Evolutionary conservation across 2,797 vertebrate species (phyloP).

Genomic region (Microctenopoma steveboyesi): DNA sequence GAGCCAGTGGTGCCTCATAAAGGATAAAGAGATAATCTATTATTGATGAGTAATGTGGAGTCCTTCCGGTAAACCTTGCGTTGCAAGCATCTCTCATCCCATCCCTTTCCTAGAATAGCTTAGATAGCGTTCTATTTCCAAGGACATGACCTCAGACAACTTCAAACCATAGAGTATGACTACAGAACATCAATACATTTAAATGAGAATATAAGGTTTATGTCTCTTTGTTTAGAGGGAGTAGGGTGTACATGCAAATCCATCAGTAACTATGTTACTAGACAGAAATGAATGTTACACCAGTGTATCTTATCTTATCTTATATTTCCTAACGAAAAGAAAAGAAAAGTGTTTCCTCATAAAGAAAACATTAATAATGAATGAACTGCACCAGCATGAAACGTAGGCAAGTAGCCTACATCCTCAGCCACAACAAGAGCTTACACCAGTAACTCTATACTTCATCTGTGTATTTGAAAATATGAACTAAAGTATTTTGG

Average conservation of each 20-base stretch:
- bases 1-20: constrained; percentile 48
- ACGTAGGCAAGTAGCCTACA: constrained; percentile 58
- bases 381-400: constrained; percentile 81
- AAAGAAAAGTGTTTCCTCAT: constrained; percentile 61
- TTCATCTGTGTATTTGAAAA: not conserved
- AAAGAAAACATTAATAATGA: constrained; percentile 80
- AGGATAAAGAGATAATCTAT: constrained; percentile 73
- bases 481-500: not conserved
- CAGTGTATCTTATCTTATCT: constrained; percentile 10
- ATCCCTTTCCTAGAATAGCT: constrained; percentile 74
- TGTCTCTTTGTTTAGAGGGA: constrained; percentile 14
- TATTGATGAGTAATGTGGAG: constrained; percentile 76
- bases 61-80: constrained; percentile 70
- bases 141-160: constrained; percentile 60
- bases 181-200: not conserved
- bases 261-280: not conserved
- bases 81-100: constrained; percentile 61
- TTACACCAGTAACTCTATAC: constrained; percentile 6
- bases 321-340: constrained; percentile 5
- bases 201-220: constrained; percentile 1
- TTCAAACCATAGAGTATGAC: constrained; percentile 26
- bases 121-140: constrained; percentile 53
- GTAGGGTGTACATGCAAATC: not conserved
- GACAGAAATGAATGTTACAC: not conserved
- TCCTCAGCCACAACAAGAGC: constrained; percentile 32